Conservation (phyloP, 2,797 vertebrate species). For the Psittacula echo region DNA sequence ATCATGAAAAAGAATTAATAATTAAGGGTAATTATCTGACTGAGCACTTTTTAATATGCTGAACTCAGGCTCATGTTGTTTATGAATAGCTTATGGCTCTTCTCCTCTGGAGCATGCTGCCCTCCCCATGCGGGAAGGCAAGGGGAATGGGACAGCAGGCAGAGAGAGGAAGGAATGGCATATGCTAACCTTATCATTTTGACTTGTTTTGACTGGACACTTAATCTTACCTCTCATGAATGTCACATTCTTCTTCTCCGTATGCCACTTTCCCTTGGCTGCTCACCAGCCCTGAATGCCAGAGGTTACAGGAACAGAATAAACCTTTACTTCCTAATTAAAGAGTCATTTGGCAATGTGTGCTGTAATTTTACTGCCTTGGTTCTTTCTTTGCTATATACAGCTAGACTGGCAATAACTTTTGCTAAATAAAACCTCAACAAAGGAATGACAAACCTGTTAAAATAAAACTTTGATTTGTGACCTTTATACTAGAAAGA, state of each 20-base stretch:
- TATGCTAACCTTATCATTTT: background rate
- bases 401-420: background rate
- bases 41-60: slow-evolving; percentile 38
- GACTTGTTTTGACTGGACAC: slow-evolving; percentile 23
- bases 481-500: slow-evolving; percentile 20
- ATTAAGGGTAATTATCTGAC: slow-evolving; percentile 52
- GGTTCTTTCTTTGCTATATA: background rate
- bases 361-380: background rate
- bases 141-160: background rate
- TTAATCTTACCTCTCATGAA: slow-evolving; percentile 2
- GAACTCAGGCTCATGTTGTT: background rate
- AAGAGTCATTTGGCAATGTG: background rate
- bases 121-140: background rate
- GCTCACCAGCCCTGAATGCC: background rate
- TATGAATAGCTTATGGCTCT: background rate
- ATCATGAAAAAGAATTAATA: slow-evolving; percentile 37
- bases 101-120: background rate
- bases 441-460: background rate
- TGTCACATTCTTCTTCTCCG: background rate
- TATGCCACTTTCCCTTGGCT: background rate
- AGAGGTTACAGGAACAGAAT: slow-evolving; percentile 1
- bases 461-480: background rate
- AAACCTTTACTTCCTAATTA: slow-evolving; percentile 5
- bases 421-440: background rate
- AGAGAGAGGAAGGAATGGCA: background rate